Evolutionary conservation across 2,888 invertebrate species (phyloP), one percentile per base, ranked within the genome.

Genomic region (Fragum sueziense): DNA sequence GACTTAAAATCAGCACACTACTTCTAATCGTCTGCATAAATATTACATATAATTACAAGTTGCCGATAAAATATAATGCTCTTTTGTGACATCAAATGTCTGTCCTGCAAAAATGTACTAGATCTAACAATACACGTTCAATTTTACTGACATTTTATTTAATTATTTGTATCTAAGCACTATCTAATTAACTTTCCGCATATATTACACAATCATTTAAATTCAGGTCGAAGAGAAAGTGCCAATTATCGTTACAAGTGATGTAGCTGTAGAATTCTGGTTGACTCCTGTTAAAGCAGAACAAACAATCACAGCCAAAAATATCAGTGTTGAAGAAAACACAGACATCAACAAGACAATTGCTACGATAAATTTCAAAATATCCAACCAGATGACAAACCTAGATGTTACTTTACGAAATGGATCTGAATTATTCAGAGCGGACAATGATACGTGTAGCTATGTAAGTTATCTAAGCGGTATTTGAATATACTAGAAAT

Each of bases 261-360:
- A 71, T 17, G 33, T 34, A 4, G n/a, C 29, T 0, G 41, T 72
- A 6, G 54, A n/a, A 20, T 31, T 76, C 7, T 54, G 31, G 20
- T 17, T 80, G 22, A 65, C 52, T 33, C 37, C 62, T 27, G 57
- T 65, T 7, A 31, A 37, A 33, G 25, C 59, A 29, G 20, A 51
- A 9, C n/a, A 22, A 34, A 47, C 11, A 22, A 47, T 70, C 27
- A 41, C 22, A 4, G 51, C 70, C 17, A 47, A 70, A 54, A 57
- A 62, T 29, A 20, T 70, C 11, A 17, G 22, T 57, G n/a, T 80
- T 0, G 20, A 54, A 33, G 80, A 80, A 73, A 80, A 74, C 25
- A 57, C 41, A 14, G 17, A 17, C n/a, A 33, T 62, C 20, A 74
- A 67, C 22, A 34, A 65, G 17, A 51, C 29, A 0, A 34, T 80